Percentiles rank a stretch among this genome's conserved stretches.
These are phyloP conservation scores for Hesperophylax magnus DNA, from an alignment of 1,140 invertebrate genomes.

Conservation along the genomic window DNA sequence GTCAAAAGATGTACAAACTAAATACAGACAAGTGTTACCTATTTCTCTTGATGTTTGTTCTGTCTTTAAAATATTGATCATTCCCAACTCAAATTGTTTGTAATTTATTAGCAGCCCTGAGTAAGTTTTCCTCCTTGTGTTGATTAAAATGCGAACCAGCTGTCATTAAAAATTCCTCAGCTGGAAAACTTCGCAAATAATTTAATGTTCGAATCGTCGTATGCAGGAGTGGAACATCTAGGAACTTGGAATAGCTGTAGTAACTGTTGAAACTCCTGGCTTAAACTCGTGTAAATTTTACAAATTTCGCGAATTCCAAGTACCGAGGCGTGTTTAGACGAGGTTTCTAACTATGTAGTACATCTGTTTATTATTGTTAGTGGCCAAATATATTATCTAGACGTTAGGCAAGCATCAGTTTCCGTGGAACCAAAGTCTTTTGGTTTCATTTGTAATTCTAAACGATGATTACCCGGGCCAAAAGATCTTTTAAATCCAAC, in stretches of 20 bases:
- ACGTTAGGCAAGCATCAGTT: neutral
- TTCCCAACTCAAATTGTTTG: no score
- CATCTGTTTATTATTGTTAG: conserved; percentile 15
- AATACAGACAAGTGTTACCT: no score
- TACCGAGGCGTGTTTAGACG: neutral
- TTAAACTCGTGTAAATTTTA: conserved; percentile 7
- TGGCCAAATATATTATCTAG: neutral
- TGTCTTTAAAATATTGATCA: no score
- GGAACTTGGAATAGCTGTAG: neutral
- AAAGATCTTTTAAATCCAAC: conserved; percentile 9
- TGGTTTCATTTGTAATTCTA: conserved; percentile 38
- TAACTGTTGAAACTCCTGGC: conserved; percentile 3
- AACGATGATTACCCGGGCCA: conserved; percentile 8
- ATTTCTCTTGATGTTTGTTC: no score
- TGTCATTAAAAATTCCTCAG: neutral
- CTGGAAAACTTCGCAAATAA: conserved; percentile 4
- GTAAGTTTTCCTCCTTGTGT: neutral
- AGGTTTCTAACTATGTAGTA: neutral
- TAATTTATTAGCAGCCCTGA: no score
- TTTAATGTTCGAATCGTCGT: conserved; percentile 7
- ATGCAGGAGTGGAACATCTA: neutral
- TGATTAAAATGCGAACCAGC: conserved; percentile 20
- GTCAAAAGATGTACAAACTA: no score
- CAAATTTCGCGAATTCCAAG: conserved; percentile 25
- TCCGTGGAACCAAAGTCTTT: conserved; percentile 13